These are phyloP conservation scores for Ceraclea dissimilis DNA, from an alignment of 2,888 invertebrate genomes.

Conservation along the genomic window DNA sequence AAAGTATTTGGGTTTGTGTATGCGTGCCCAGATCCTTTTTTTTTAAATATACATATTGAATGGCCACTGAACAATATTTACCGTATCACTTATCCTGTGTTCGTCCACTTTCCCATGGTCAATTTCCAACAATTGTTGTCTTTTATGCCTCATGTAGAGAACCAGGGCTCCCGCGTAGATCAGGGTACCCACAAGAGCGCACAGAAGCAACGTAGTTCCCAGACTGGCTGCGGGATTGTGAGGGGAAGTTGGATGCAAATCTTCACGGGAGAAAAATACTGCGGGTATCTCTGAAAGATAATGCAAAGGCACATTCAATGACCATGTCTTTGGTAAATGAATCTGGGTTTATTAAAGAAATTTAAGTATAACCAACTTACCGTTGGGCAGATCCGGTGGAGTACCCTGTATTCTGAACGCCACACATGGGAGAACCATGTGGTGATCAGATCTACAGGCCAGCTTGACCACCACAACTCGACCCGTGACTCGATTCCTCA, in stretches of 20 bases:
- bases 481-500: conserved; percentile 68
- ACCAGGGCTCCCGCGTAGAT: conserved; percentile 15
- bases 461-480: conserved; percentile 71
- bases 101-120: background rate
- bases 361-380: conserved; percentile 34
- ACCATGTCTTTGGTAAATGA: background rate
- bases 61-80: background rate
- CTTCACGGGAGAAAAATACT: conserved; percentile 26
- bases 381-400: conserved; percentile 50
- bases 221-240: conserved; percentile 30
- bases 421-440: conserved; percentile 71
- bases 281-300: conserved; percentile 19
- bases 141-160: conserved; percentile 13
- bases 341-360: background rate
- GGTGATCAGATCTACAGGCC: conserved; percentile 62
- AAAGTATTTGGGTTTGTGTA: too few relatives aligned
- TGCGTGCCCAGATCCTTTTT: too few relatives aligned
- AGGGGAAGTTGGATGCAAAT: conserved; percentile 28
- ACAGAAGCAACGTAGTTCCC: conserved; percentile 16
- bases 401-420: conserved; percentile 79
- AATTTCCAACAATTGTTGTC: background rate
- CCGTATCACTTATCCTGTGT: conserved; percentile 3
- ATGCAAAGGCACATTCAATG: background rate
- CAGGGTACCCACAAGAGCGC: conserved; percentile 14
- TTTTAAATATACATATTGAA: too few relatives aligned